A percentile compares a stretch with the other conserved stretches of the same genome.
Evolutionary conservation across 2,888 invertebrate genomes (phyloP).

Genomic region (Coenonympha glycerion): DNA sequence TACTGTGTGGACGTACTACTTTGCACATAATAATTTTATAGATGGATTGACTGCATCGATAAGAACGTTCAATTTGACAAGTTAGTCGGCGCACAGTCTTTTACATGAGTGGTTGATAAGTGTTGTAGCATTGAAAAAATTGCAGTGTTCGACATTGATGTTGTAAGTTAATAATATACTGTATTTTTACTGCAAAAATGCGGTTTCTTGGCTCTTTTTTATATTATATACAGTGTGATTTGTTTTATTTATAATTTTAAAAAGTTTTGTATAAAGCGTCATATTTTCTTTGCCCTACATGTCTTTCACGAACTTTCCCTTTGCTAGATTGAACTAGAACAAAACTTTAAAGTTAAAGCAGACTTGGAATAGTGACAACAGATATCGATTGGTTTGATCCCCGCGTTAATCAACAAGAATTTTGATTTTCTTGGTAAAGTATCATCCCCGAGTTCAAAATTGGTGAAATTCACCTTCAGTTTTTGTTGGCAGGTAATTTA

Average conservation of each 20-base stretch:
- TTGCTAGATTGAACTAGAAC: not conserved
- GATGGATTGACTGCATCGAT: conserved; percentile 11
- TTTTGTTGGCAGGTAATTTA: no score
- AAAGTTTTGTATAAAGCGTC: not conserved
- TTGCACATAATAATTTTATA: conserved; percentile 15
- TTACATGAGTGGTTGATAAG: conserved; percentile 16
- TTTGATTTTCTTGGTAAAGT: no score
- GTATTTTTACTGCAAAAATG: not conserved
- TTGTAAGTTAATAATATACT: not conserved
- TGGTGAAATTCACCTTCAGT: no score
- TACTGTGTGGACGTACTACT: conserved; percentile 4
- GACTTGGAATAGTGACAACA: no score
- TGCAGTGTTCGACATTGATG: not conserved
- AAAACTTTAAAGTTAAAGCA: no score
- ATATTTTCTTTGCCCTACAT: not conserved
- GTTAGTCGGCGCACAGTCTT: conserved; percentile 17
- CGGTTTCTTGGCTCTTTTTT: not conserved
- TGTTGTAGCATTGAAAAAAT: not conserved
- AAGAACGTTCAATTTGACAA: conserved; percentile 15
- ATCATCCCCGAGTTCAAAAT: no score
- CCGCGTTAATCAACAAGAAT: no score
- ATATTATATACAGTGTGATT: not conserved
- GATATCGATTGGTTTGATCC: no score
- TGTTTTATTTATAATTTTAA: not conserved
- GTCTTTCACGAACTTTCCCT: not conserved